phyloP scores from a whole-genome alignment of 2,888 invertebrate genomes.

The Philereme vetulata region DNA sequence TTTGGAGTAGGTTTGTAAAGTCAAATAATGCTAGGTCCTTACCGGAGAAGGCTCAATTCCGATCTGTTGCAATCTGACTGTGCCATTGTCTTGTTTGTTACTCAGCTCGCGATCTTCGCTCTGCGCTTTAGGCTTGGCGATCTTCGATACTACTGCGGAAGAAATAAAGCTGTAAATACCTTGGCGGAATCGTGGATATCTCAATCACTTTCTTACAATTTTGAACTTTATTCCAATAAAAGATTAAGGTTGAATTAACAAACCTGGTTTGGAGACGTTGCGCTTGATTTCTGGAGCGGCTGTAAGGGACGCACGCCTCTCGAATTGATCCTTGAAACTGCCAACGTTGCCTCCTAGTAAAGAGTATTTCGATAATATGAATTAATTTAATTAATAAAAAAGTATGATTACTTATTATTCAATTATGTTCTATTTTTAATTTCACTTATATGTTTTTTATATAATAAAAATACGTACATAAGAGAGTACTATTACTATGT shows the following conservation, averaged over 20 bases:
- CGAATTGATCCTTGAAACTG: slow-evolving; percentile 93
- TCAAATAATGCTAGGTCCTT: too few relatives aligned
- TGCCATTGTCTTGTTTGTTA: slow-evolving; percentile 61
- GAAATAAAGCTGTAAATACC: slow-evolving; percentile 13
- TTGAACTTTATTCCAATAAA: neutral
- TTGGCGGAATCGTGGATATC: neutral
- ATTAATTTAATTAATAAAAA: too few relatives aligned
- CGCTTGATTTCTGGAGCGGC: slow-evolving; percentile 74
- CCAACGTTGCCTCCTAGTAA: slow-evolving; percentile 89
- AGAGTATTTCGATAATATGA: neutral
- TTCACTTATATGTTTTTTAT: too few relatives aligned
- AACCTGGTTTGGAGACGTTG: slow-evolving; percentile 71
- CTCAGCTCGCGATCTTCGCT: slow-evolving; percentile 79
- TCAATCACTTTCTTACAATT: neutral
- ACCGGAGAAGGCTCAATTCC: slow-evolving; percentile 79
- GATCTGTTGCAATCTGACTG: slow-evolving; percentile 77
- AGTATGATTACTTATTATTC: too few relatives aligned
- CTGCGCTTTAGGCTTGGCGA: slow-evolving; percentile 77
- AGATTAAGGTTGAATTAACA: slow-evolving; percentile 12
- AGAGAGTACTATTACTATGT: too few relatives aligned
- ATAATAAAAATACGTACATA: too few relatives aligned
- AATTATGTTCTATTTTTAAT: too few relatives aligned
- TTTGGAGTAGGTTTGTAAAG: too few relatives aligned
- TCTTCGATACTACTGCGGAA: slow-evolving; percentile 70
- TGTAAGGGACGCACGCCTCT: slow-evolving; percentile 88